Percentiles rank a stretch among this genome's conserved stretches.
Evolutionary conservation across 92 coral and sea anemone species (phyloP).

Genomic region (Nematostella vectensis): DNA sequence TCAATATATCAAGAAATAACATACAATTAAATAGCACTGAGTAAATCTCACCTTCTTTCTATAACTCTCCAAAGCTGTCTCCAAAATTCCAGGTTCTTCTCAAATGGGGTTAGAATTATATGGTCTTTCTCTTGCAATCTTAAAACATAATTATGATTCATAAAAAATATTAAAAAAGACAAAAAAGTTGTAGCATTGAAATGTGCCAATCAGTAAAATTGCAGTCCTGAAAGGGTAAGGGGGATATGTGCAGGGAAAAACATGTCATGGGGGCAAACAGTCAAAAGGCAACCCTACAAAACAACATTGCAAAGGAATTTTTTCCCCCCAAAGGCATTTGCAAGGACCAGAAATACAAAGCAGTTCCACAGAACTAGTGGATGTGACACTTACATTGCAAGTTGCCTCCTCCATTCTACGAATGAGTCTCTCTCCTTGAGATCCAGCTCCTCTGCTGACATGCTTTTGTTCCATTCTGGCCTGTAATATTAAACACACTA

Average conservation of each 20-base stretch:
- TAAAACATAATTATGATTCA: too few species aligned
- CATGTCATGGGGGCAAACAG: too few species aligned
- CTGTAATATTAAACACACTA: too few species aligned
- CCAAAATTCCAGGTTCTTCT: constrained; percentile 94
- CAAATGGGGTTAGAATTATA: constrained; percentile 90
- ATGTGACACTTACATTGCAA: constrained; percentile 76
- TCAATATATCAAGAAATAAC: neutral
- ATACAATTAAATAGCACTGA: too few species aligned
- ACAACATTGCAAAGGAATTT: too few species aligned
- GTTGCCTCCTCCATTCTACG: constrained; percentile 83
- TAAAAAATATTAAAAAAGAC: neutral
- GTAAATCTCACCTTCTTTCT: constrained; percentile 64
- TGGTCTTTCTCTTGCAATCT: constrained; percentile 92
- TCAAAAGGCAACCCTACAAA: too few species aligned
- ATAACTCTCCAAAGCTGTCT: constrained; percentile 97
- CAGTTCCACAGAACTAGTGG: too few species aligned
- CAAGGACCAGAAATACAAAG: too few species aligned
- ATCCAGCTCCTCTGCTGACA: constrained; percentile 77
- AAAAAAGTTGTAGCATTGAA: neutral
- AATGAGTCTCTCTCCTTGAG: constrained; percentile 68
- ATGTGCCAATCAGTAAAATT: too few species aligned
- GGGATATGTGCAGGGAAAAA: too few species aligned
- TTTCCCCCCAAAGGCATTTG: too few species aligned
- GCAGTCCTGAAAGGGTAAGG: too few species aligned
- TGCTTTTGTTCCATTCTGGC: constrained; percentile 74